Percentiles rank a stretch among this genome's conserved stretches.
phyloP scores from a whole-genome alignment of 1,140 invertebrate species.

The Lethrus apterus region DNA sequence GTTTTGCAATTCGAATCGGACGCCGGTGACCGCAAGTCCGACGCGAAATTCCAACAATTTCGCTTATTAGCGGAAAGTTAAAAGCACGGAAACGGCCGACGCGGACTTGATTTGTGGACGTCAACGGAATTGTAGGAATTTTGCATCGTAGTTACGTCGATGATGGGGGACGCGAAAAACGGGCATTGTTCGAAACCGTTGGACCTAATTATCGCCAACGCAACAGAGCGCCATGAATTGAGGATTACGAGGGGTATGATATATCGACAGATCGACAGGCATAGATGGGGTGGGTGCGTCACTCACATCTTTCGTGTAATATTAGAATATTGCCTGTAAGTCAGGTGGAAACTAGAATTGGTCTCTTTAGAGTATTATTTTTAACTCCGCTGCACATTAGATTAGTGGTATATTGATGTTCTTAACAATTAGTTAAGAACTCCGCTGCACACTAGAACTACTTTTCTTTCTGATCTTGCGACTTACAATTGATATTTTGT shows the following conservation, averaged over 20 bases:
- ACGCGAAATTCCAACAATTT: slow-evolving; percentile 9
- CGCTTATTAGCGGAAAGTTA: slow-evolving; percentile 10
- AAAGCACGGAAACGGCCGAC: neutral
- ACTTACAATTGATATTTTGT: neutral
- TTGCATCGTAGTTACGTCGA: neutral
- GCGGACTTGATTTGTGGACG: slow-evolving; percentile 6
- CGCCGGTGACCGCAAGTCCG: slow-evolving; percentile 9
- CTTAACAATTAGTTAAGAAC: slow-evolving; percentile 1
- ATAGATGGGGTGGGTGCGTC: too few relatives aligned
- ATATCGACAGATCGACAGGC: too few relatives aligned
- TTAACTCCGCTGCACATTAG: neutral
- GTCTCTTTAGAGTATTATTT: too few relatives aligned
- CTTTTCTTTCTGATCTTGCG: neutral
- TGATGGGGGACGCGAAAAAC: neutral
- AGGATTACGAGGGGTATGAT: too few relatives aligned
- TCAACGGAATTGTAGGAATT: neutral
- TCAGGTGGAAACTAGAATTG: too few relatives aligned
- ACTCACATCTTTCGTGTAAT: too few relatives aligned
- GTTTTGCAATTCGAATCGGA: slow-evolving; percentile 12
- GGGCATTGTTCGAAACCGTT: neutral
- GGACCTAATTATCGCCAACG: too few relatives aligned
- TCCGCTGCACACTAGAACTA: neutral
- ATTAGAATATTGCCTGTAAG: too few relatives aligned
- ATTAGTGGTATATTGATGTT: neutral
- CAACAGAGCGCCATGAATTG: too few relatives aligned